A percentile compares a stretch with the other conserved stretches of the same genome.
phyloP scores from a whole-genome alignment of 2,113 vertebrate species.

The Trogon melanurus region DNA sequence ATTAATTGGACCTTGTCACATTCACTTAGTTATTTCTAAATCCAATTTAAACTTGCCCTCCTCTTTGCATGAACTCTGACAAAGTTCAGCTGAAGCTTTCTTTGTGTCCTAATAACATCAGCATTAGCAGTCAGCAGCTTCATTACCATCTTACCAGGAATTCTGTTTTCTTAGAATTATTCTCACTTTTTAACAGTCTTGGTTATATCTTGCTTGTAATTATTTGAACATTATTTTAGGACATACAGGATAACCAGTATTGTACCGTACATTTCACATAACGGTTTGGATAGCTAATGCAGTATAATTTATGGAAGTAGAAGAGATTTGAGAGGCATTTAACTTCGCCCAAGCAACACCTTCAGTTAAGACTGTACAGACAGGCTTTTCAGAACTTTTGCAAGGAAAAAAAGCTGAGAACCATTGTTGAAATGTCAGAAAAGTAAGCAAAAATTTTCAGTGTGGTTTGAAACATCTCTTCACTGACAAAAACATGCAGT shows the following conservation, averaged over 20 bases:
- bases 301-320: neutral
- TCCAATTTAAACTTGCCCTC: conserved; percentile 36
- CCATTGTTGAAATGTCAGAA: neutral
- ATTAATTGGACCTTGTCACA: conserved; percentile 6
- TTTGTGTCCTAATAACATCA: neutral
- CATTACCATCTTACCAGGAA: conserved; percentile 25
- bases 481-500: neutral
- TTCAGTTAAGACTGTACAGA: neutral
- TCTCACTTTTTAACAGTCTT: neutral
- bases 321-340: neutral
- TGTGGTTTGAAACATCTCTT: neutral
- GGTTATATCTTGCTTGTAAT: neutral
- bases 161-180: neutral
- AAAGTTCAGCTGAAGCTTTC: conserved; percentile 15
- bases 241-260: neutral
- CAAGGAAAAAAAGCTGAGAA: neutral
- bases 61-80: conserved; percentile 3
- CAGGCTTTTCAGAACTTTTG: neutral
- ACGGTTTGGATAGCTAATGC: neutral
- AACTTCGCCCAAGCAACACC: neutral
- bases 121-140: neutral
- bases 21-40: neutral
- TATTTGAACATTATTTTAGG: neutral
- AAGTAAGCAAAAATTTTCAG: neutral
- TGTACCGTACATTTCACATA: neutral